A percentile compares a stretch with the other conserved stretches of the same genome.
phyloP scores from a whole-genome alignment of 2,888 invertebrate genomes.

The Cotesia congregata region DNA sequence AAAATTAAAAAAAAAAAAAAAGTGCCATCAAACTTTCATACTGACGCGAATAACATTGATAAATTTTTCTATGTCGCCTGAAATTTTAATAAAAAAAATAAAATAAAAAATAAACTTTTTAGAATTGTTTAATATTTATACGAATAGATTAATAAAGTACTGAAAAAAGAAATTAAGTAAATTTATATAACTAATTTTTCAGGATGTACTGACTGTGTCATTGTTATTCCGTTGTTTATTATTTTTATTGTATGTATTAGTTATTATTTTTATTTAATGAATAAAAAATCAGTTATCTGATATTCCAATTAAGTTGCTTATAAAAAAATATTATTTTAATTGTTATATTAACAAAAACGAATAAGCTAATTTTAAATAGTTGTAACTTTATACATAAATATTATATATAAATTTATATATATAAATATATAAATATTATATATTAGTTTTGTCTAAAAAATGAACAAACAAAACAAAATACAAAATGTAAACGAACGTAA shows the following conservation, averaged over 20 bases:
- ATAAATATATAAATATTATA: constrained; percentile 1
- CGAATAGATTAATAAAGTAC: constrained; percentile 15
- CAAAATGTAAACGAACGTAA: constrained; percentile 40
- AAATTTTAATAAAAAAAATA: background rate
- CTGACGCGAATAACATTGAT: constrained; percentile 40
- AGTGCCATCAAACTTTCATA: constrained; percentile 42
- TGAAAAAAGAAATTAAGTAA: constrained; percentile 26
- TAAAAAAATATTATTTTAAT: constrained; percentile 32
- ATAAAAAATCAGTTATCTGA: constrained; percentile 9
- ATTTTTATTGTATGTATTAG: constrained; percentile 22
- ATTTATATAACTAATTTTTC: constrained; percentile 9
- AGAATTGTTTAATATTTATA: constrained; percentile 35
- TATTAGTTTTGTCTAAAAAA: constrained; percentile 28
- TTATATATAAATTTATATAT: background rate
- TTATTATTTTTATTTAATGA: constrained; percentile 29
- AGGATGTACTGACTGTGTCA: constrained; percentile 36
- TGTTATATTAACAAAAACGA: constrained; percentile 38
- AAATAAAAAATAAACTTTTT: constrained; percentile 4
- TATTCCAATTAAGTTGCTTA: constrained; percentile 7
- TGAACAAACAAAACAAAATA: constrained; percentile 27
- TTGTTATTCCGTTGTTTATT: constrained; percentile 41
- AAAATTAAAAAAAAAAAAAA: constrained; percentile 37
- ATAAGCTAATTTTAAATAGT: constrained; percentile 35
- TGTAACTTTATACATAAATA: constrained; percentile 29
- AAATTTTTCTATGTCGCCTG: constrained; percentile 38